Evolutionary conservation across 2,888 invertebrate genomes (phyloP), one percentile per base, ranked within the genome.

Genomic region (Tachystola acroxantha): DNA sequence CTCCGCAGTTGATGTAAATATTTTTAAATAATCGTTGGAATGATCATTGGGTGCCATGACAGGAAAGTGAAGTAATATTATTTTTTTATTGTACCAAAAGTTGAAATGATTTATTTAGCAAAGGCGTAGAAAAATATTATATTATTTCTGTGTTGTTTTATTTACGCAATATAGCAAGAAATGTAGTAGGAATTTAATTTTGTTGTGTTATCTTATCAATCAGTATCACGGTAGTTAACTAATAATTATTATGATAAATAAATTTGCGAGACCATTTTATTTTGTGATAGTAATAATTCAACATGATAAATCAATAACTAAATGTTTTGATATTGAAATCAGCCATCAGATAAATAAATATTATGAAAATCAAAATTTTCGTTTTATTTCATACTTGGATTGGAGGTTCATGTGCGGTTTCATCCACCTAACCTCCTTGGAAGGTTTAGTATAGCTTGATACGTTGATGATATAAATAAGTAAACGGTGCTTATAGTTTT

Each of bases 41-140:
- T 46, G 45, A 56, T 45, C 40, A 54, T 57, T 51, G 51, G 73
- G 74, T 75, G 75, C 74, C 75, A 76, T 74, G 68, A 68, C 66
- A 65, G 42, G 48, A 48, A 49, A 45, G 46, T 39, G 44, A 31
- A 41, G 40, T 36, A 45, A 41, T 36, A 32, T 40, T 34, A 31
- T 39, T 29, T 36, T 25, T 27, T 35, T 37, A 34, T 38, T 38
- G 36, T 27, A 40, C 42, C 35, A 38, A 41, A 37, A 40, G n/a
- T 43, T 45, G 35, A 24, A 24, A 26, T 27, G 27, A n/a, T 27
- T 10, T 11, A 25, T 10, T 25, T 4, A 25, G 10, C 2, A 10
- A 24, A 24, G 24, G 9, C 12, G 11, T 34, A 41, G 32, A 19
- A 32, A 7, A 32, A 7, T 16, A 4, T 16, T 16, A 7, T 16